These are phyloP conservation scores for Ptychoptera contaminata DNA, from an alignment of 2,888 invertebrate genomes.

Conservation along the genomic window DNA sequence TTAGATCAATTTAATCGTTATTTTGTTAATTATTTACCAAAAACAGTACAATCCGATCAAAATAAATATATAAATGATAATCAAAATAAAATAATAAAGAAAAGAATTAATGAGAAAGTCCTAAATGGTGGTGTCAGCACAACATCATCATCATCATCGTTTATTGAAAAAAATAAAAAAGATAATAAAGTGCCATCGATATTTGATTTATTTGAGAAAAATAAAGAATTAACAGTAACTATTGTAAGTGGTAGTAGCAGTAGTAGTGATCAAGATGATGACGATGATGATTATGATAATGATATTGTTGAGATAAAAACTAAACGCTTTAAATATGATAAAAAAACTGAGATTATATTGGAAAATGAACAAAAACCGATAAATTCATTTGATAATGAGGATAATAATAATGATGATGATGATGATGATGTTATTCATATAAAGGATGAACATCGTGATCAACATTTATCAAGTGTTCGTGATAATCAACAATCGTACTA, in stretches of 20 bases:
- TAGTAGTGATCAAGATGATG: not conserved
- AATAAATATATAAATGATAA: not conserved
- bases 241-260: slow-evolving; percentile 18
- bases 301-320: slow-evolving; percentile 5
- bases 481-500: slow-evolving; percentile 3
- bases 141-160: not conserved
- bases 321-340: not conserved
- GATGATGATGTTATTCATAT: too few relatives aligned
- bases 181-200: slow-evolving; percentile 6
- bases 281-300: slow-evolving; percentile 6
- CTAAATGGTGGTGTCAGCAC: slow-evolving; percentile 12
- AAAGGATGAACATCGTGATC: not conserved
- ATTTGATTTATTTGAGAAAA: slow-evolving; percentile 27
- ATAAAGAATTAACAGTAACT: slow-evolving; percentile 26
- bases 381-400: too few relatives aligned
- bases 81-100: slow-evolving; percentile 13
- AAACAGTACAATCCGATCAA: not conserved
- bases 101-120: slow-evolving; percentile 13
- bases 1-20: too few relatives aligned
- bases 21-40: not conserved
- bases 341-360: not conserved
- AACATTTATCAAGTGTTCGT: not conserved
- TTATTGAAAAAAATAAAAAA: not conserved
- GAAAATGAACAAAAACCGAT: too few relatives aligned
- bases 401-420: too few relatives aligned